These are phyloP conservation scores for Dermochelys coriacea DNA, from an alignment of 2,797 vertebrate species.

Conservation along the genomic window DNA sequence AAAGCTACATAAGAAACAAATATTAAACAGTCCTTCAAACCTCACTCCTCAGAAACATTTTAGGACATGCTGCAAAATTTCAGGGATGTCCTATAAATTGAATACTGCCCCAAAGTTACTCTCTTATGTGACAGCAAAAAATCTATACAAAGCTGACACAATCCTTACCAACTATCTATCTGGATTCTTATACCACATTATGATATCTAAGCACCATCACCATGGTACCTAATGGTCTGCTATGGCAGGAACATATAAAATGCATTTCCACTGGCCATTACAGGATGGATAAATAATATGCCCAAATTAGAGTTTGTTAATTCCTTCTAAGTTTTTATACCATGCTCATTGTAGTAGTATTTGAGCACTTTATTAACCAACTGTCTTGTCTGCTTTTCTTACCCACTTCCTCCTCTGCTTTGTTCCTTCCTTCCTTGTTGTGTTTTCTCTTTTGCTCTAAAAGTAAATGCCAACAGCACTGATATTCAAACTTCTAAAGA, in stretches of 20 bases:
- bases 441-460: neutral
- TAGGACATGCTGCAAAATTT: neutral
- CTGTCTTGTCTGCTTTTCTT: neutral
- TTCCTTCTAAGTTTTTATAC: neutral
- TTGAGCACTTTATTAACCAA: neutral
- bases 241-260: neutral
- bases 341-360: accelerated
- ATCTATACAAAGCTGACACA: neutral
- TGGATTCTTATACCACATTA: neutral
- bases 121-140: neutral
- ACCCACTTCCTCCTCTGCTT: neutral
- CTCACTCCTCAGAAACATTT: neutral
- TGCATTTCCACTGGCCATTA: neutral
- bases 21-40: neutral
- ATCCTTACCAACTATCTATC: neutral
- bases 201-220: neutral
- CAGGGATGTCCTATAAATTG: neutral
- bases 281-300: neutral
- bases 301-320: neutral
- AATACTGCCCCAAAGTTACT: neutral
- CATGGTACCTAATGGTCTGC: neutral
- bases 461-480: neutral
- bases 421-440: neutral
- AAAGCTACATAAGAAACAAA: neutral
- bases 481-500: neutral